Base-by-base conservation (phyloP, 1,140 invertebrate species). In the Dysdera silvatica region DNA sequence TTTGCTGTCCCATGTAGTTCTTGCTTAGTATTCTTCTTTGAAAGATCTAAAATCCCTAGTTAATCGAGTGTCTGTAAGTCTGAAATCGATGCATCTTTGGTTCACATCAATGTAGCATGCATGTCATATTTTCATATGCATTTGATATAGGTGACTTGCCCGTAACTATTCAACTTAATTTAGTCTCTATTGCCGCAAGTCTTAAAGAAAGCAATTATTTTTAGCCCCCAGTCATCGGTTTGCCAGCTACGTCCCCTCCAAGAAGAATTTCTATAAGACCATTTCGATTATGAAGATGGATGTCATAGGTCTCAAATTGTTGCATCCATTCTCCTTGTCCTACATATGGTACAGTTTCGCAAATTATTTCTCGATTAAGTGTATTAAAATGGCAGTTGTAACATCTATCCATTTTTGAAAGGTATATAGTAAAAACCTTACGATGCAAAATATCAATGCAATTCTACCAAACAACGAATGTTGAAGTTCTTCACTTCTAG, bases 161-260 rank as follows among this genome's bases (percentile, higher is more conserved):
- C 10, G 18, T 16, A 14, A 58, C 32, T 31, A 2, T 45, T 41
- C 55, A 58, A 10, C 55, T 41, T 16, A 56, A 31, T n/a, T 14
- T n/a, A n/a, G 55, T 58, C 28, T 58, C 55, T 12, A 58, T 23
- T 8, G 55, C 41, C 14, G 40, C 55, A 16, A 58, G n/a, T 18
- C 43, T 26, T n/a, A n/a, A n/a, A 31, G 4, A 12, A n/a, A 28
- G 7, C 20, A 55, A 40, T 24, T 26, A 23, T 41, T 40, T 55
- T 24, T 24, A 12, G 6, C 29, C 20, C 16, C 32, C 52, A 14
- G 52, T 55, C 52, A 37, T 37, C n/a, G 41, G 23, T 41, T 24
- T 32, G 8, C 52, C 52, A 26, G 29, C 6, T 14, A 55, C 52
- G 18, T 55, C 52, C 37, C 33, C 52, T 40, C 52, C 52, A 14